Evolutionary conservation across 2,797 vertebrate species (phyloP).

Genomic region (Etheostoma nigrum): DNA sequence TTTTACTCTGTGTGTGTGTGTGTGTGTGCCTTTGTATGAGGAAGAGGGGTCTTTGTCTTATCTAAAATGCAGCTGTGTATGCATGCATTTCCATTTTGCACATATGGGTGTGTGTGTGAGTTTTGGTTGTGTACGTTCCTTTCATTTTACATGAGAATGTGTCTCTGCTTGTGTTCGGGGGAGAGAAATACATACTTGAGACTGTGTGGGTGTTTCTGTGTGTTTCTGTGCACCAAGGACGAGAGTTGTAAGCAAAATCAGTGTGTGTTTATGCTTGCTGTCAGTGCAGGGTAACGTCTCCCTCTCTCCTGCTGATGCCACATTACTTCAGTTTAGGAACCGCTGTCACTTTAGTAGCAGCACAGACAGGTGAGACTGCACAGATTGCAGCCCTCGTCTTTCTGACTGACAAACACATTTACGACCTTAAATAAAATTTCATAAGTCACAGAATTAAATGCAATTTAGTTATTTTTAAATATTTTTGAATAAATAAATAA

Average conservation of each 20-base stretch:
- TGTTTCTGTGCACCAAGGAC: slow-evolving; percentile 42
- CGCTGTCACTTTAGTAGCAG: slow-evolving; percentile 54
- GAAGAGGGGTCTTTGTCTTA: slow-evolving; percentile 28
- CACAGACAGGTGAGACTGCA: slow-evolving; percentile 49
- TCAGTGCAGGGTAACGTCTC: slow-evolving; percentile 62
- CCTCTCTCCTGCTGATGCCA: slow-evolving; percentile 55
- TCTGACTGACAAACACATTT: slow-evolving; percentile 33
- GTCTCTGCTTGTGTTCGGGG: slow-evolving; percentile 42
- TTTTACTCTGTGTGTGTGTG: slow-evolving; percentile 24
- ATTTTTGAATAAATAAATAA: neutral
- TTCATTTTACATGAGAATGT: slow-evolving; percentile 45
- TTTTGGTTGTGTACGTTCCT: slow-evolving; percentile 38
- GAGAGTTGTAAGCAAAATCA: slow-evolving; percentile 69
- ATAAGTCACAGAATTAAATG: slow-evolving; percentile 9
- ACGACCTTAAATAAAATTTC: slow-evolving; percentile 2
- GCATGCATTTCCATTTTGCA: slow-evolving; percentile 30
- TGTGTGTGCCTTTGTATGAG: slow-evolving; percentile 17
- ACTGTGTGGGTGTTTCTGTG: slow-evolving; percentile 49
- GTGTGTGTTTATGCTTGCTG: slow-evolving; percentile 76
- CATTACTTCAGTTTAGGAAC: slow-evolving; percentile 65
- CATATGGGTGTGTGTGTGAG: slow-evolving; percentile 4
- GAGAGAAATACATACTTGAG: slow-evolving; percentile 50
- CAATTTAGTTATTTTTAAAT: neutral
- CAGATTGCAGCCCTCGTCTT: slow-evolving; percentile 42
- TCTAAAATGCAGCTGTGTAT: slow-evolving; percentile 13